Evolutionary conservation across 2,113 vertebrate genomes (phyloP).

Genomic region (Martes martes): DNA sequence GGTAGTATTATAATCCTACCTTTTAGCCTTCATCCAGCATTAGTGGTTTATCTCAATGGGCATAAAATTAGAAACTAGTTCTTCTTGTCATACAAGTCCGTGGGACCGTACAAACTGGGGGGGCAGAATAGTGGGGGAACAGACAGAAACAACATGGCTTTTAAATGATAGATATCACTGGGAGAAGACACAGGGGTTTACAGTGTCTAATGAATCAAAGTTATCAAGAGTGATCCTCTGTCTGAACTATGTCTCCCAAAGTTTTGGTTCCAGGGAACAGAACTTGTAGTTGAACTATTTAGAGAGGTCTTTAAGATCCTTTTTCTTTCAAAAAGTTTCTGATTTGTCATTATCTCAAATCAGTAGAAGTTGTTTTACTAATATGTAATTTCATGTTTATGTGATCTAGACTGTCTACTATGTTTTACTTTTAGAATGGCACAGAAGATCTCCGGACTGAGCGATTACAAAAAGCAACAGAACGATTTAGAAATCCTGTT

Average conservation of each 20-base stretch:
- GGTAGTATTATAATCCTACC: constrained; percentile 87
- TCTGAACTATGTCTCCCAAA: constrained; percentile 63
- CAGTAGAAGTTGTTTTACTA: constrained; percentile 60
- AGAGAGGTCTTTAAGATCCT: constrained; percentile 51
- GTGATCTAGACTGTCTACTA: constrained; percentile 69
- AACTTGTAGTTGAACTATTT: constrained; percentile 34
- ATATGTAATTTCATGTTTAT: constrained; percentile 53
- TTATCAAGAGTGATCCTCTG: constrained; percentile 27
- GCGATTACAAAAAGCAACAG: constrained; percentile 91
- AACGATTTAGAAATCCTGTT: constrained; percentile 93
- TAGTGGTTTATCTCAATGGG: constrained; percentile 88
- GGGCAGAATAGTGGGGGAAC: constrained; percentile 56
- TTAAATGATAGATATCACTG: constrained; percentile 72
- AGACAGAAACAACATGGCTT: constrained; percentile 70
- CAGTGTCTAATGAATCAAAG: constrained; percentile 56
- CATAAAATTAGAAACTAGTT: constrained; percentile 90
- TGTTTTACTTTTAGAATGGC: constrained; percentile 87
- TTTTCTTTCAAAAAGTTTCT: constrained; percentile 54
- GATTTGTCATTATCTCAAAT: constrained; percentile 61
- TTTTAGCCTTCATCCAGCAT: constrained; percentile 87
- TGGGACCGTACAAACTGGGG: constrained; percentile 76
- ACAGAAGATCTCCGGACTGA: constrained; percentile 91
- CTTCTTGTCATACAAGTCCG: constrained; percentile 85
- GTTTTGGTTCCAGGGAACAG: constrained; percentile 34
- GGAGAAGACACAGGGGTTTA: constrained; percentile 14